phyloP scores from a whole-genome alignment of 1,140 invertebrate species.

The Telenomus remus region DNA sequence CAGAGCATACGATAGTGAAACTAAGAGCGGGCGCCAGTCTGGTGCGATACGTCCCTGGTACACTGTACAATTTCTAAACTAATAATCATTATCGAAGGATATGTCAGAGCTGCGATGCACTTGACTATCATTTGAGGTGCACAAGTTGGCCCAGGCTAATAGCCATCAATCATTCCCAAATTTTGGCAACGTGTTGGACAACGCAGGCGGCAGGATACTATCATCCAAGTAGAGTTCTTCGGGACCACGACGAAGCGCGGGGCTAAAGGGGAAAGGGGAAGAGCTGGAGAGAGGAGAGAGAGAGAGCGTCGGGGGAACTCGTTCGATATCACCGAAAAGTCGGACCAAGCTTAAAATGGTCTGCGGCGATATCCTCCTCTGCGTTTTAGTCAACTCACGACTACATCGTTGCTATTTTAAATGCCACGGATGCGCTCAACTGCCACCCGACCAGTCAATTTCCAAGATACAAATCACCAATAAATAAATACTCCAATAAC shows the following conservation, averaged over 20 bases:
- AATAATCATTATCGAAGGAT: constrained; percentile 42
- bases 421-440: not conserved
- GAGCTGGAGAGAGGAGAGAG: constrained; percentile 37
- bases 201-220: constrained; percentile 72
- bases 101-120: constrained; percentile 29
- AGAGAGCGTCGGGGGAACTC: constrained; percentile 47
- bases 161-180: constrained; percentile 75
- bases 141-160: constrained; percentile 72
- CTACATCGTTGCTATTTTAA: constrained; percentile 11
- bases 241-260: constrained; percentile 58
- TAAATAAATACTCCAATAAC: not conserved
- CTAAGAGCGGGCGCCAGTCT: not conserved
- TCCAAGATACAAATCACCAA: not conserved
- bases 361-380: constrained; percentile 17
- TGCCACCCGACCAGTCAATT: not conserved
- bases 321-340: constrained; percentile 69
- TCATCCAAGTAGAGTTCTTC: constrained; percentile 73
- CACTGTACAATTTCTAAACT: constrained; percentile 22
- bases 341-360: constrained; percentile 57
- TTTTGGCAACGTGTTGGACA: constrained; percentile 75
- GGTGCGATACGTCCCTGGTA: constrained; percentile 23
- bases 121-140: constrained; percentile 50
- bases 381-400: constrained; percentile 5
- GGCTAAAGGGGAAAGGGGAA: constrained; percentile 38
- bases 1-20: too few relatives aligned